phyloP scores from a whole-genome alignment of 2,888 invertebrate genomes.

The Thera britannica region DNA sequence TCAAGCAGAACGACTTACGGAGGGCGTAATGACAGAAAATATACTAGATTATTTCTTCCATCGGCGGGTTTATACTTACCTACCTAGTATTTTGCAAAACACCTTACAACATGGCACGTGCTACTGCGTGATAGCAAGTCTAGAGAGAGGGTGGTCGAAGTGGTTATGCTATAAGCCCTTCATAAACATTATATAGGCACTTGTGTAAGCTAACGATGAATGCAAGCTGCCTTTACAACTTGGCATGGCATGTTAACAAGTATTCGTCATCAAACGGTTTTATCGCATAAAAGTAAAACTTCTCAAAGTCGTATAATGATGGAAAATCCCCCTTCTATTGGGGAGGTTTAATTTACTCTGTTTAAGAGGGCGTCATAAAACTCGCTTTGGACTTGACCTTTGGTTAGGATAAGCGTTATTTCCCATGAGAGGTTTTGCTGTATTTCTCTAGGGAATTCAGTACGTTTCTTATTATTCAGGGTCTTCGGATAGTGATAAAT shows the following conservation, averaged over 20 bases:
- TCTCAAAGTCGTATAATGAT: slow-evolving; percentile 2
- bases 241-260: neutral
- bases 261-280: slow-evolving; percentile 5
- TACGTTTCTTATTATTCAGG: slow-evolving; percentile 3
- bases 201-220: neutral
- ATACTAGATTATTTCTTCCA: slow-evolving; percentile 21
- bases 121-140: slow-evolving; percentile 5
- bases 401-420: slow-evolving; percentile 14
- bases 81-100: slow-evolving; percentile 25
- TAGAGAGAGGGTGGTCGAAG: neutral
- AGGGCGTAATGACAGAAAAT: slow-evolving; percentile 45
- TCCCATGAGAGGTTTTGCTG: slow-evolving; percentile 20
- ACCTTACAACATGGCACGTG: slow-evolving; percentile 10
- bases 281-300: slow-evolving; percentile 13
- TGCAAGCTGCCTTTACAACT: neutral
- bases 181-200: neutral
- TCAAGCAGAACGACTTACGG: slow-evolving; percentile 46
- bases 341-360: slow-evolving; percentile 14
- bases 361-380: slow-evolving; percentile 21
- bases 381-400: slow-evolving; percentile 31
- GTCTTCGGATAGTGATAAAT: neutral
- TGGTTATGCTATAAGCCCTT: neutral
- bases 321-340: slow-evolving; percentile 21
- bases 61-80: slow-evolving; percentile 1
- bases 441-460: slow-evolving; percentile 24